Base-by-base conservation (phyloP, 2,888 invertebrate species). In the Mimumesa dahlbomi region DNA sequence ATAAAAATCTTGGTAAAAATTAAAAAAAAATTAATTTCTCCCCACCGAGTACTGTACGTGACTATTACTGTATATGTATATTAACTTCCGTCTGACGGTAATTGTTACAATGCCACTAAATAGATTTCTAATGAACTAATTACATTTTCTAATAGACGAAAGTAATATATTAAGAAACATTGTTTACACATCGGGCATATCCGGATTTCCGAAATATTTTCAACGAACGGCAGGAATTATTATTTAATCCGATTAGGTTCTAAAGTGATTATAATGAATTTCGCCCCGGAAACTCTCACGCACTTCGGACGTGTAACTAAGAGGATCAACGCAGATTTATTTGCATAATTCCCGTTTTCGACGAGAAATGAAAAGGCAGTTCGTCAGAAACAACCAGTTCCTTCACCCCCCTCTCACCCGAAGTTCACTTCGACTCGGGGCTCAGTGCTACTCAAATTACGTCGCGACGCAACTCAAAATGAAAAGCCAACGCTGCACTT, bases 161-260 rank as follows among this genome's bases (percentile, higher is more conserved):
- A n/a, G n/a, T n/a, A n/a, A n/a, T n/a, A n/a, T n/a, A n/a, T n/a
- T n/a, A n/a, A n/a, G n/a, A n/a, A n/a, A n/a, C n/a, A n/a, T n/a
- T n/a, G n/a, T n/a, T n/a, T n/a, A n/a, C n/a, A n/a, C n/a, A n/a
- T n/a, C n/a, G n/a, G n/a, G n/a, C n/a, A n/a, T n/a, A n/a, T n/a
- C n/a, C n/a, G n/a, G n/a, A n/a, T n/a, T 38, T 38, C 11, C 31
- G 34, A 13, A 9, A 13, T 46, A 59, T 36, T 56, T 53, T 42
- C 48, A 18, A 49, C 53, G 31, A 45, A 61, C 36, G 21, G 45
- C 11, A 21, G 25, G 45, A 46, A 52, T 62, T 62, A 68, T 68
- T 53, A 70, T 70, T 62, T 70, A 70, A 70, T 70, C 70, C 71
- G 56, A 70, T 70, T 62, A 70, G 13, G 46, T 4, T 9, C 21